Conservation (phyloP, 2,113 vertebrate species). For the Chaetura pelagica region DNA sequence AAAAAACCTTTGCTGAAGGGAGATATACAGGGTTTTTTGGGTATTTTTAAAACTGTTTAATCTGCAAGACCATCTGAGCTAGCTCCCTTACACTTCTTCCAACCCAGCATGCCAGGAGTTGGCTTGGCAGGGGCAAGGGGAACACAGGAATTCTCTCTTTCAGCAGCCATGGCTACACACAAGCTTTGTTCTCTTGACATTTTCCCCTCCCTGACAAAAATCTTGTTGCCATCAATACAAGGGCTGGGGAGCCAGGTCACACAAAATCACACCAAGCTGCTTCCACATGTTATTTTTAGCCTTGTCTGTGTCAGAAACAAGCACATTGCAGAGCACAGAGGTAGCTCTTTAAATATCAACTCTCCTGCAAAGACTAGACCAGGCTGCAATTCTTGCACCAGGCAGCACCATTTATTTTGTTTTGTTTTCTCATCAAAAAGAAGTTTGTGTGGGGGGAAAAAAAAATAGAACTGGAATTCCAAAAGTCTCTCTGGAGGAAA, state of each 20-base stretch:
- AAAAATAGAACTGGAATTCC: accelerated
- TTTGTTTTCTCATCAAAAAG: not conserved
- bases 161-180: not conserved
- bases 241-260: conserved; percentile 20
- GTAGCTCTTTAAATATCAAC: conserved; percentile 48
- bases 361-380: not conserved
- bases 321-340: conserved; percentile 23
- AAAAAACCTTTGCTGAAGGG: not conserved
- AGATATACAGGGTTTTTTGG: not conserved
- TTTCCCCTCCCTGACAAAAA: not conserved
- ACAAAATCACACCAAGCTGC: conserved; percentile 33
- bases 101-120: not conserved
- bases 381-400: not conserved
- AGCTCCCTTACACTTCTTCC: not conserved
- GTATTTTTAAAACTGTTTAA: not conserved
- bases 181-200: not conserved
- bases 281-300: conserved; percentile 48
- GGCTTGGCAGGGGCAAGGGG: not conserved
- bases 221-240: not conserved
- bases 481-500: not conserved
- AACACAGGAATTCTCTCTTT: not conserved
- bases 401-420: not conserved
- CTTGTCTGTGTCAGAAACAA: conserved; percentile 21
- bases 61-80: not conserved
- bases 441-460: not conserved